Evolutionary conservation across 2,888 invertebrate genomes (phyloP), one percentile per base, ranked within the genome.

Genomic region (Lochmaea crataegi): DNA sequence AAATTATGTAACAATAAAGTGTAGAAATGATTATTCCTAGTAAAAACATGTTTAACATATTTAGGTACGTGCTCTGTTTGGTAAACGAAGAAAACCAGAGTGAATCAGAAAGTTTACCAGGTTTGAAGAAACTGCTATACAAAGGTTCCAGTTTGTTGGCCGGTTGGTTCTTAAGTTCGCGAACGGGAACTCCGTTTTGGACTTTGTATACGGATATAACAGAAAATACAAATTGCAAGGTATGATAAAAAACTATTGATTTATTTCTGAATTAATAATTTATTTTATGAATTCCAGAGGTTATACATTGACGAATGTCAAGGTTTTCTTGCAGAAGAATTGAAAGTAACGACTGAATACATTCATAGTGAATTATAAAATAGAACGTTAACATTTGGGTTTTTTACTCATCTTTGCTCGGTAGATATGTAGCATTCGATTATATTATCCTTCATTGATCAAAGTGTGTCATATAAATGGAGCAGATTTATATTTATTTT

Each of bases 291-390:
- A 71, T 85, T 87, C 68, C 87, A 93, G 93, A 88, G 88, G 2
- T 89, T 90, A 73, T 93, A 93, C 83, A 91, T 92, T 64, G 92
- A 92, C 0, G 92, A 93, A 80, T 95, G 95, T 82, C 90, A 90
- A 38, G 91, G 92, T 1, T 96, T 94, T 89, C 94, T 95, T 85
- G 92, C 93, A 83, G 94, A 94, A 84, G 95, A 95, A 86, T 86
- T 92, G 60, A 92, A 91, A 89, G 94, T 94, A 41, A 95, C 94
- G 71, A 94, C 94, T 63, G 95, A 95, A 87, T 93, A 93, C 75
- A 90, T 92, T 81, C 95, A 95, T 87, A 94, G 90, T 84, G 95
- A 95, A 88, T 89, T 95, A 86, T 95, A 92, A 77, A 73, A 69
- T 18, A 6, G 10, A 18, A 16, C 0, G 6, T 58, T 58, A 63